Conservation (phyloP, 2,113 vertebrate genomes). For the Triplophysa rosa region DNA sequence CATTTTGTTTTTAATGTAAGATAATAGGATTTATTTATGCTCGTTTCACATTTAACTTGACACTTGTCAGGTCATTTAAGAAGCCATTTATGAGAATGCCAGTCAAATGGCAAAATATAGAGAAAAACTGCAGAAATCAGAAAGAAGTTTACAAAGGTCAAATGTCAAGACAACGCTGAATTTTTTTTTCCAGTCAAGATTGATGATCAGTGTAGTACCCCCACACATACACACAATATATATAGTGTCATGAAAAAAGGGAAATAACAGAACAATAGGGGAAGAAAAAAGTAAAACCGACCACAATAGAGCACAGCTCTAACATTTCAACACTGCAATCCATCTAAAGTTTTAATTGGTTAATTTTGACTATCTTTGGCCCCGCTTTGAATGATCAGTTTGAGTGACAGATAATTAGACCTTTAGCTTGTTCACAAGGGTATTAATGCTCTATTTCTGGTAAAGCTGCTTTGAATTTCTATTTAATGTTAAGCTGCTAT, state of each 20-base stretch:
- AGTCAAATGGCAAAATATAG: neutral
- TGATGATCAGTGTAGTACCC: constrained; percentile 13
- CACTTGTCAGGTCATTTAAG: constrained; percentile 13
- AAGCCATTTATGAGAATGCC: constrained; percentile 38
- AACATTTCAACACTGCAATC: constrained; percentile 3
- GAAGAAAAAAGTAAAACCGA: neutral
- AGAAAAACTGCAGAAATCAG: constrained; percentile 8
- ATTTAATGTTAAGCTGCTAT: neutral
- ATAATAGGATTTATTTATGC: constrained; percentile 36
- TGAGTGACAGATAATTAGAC: neutral
- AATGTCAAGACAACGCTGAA: constrained; percentile 33
- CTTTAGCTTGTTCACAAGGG: neutral
- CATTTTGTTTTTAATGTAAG: constrained; percentile 20
- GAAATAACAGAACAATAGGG: neutral
- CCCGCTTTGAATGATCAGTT: constrained; percentile 6
- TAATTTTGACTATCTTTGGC: constrained; percentile 12
- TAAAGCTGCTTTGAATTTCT: no score
- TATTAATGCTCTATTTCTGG: neutral
- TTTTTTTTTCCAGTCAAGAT: constrained; percentile 23
- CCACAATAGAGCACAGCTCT: neutral
- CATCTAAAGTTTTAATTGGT: neutral
- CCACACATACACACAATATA: neutral
- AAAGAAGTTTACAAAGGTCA: constrained; percentile 38
- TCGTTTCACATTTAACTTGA: constrained; percentile 15
- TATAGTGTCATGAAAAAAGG: constrained; percentile 12